A percentile compares a stretch with the other conserved stretches of the same genome.
Evolutionary conservation across 2,797 vertebrate species (phyloP).

Genomic region (Psittacula echo): DNA sequence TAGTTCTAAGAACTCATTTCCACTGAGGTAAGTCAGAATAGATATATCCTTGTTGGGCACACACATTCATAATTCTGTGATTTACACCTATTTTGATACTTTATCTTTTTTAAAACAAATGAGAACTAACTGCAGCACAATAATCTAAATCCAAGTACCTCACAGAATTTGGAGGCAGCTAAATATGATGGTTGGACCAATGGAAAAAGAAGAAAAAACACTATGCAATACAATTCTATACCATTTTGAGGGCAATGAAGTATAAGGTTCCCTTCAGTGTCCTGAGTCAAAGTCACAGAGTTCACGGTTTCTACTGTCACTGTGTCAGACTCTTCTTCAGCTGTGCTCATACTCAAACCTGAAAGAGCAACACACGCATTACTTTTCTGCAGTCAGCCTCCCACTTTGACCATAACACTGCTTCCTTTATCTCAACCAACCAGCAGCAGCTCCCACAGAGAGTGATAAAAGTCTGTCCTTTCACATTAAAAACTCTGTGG

Average conservation of each 20-base stretch:
- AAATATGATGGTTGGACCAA: not conserved
- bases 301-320: slow-evolving; percentile 87
- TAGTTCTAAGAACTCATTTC: not conserved
- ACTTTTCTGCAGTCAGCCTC: not conserved
- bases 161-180: not conserved
- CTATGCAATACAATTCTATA: slow-evolving; percentile 58
- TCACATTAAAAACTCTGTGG: not conserved
- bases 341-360: slow-evolving; percentile 94
- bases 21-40: not conserved
- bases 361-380: slow-evolving; percentile 58
- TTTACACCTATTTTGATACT: not conserved
- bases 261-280: slow-evolving; percentile 93
- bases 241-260: slow-evolving; percentile 92
- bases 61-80: not conserved
- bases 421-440: not conserved
- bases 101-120: not conserved
- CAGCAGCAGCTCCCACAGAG: not conserved
- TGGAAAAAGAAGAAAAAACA: not conserved
- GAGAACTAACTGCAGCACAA: not conserved
- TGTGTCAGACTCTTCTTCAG: slow-evolving; percentile 86
- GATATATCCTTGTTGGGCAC: not conserved
- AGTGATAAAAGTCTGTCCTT: not conserved
- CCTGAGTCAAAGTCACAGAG: slow-evolving; percentile 92
- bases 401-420: not conserved
- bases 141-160: not conserved